phyloP scores from a whole-genome alignment of 2,797 vertebrate species.

The Stomatorhinus walkeri region DNA sequence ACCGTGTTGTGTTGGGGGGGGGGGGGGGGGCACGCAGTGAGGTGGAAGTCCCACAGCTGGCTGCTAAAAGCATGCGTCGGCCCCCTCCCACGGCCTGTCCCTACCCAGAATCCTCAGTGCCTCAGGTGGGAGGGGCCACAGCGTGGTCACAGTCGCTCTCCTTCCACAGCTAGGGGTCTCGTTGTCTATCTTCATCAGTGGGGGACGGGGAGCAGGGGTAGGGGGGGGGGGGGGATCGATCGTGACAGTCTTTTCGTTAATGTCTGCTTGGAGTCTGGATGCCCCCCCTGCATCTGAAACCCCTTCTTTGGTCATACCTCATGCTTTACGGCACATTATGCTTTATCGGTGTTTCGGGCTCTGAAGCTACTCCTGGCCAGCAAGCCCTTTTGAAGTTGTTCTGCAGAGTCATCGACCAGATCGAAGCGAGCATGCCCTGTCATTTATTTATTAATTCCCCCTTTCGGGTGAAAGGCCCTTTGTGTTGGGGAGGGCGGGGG shows the following conservation, averaged over 20 bases:
- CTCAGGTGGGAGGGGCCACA: not conserved
- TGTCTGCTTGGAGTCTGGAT: not conserved
- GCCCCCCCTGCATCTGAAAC: not conserved
- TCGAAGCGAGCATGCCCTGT: not conserved
- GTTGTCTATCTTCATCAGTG: not conserved
- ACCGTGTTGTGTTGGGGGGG: conserved; percentile 32
- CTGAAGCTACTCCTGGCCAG: not conserved
- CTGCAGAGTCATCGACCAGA: not conserved
- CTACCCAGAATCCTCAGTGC: conserved; percentile 13
- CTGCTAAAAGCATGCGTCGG: conserved; percentile 41
- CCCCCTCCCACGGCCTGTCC: not conserved
- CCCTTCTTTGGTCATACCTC: not conserved
- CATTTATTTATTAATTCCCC: not conserved
- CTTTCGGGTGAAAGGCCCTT: not conserved
- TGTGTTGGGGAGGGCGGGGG: not conserved
- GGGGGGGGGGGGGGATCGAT: not conserved
- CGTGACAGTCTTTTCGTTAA: not conserved
- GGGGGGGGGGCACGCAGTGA: conserved; percentile 31
- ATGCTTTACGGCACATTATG: not conserved
- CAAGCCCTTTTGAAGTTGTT: not conserved
- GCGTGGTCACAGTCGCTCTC: not conserved
- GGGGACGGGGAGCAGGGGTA: not conserved
- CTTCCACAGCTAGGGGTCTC: not conserved
- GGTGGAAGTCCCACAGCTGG: conserved; percentile 39
- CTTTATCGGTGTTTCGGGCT: not conserved